Conservation (phyloP, 2,113 vertebrate species). For the Dascyllus trimaculatus region DNA sequence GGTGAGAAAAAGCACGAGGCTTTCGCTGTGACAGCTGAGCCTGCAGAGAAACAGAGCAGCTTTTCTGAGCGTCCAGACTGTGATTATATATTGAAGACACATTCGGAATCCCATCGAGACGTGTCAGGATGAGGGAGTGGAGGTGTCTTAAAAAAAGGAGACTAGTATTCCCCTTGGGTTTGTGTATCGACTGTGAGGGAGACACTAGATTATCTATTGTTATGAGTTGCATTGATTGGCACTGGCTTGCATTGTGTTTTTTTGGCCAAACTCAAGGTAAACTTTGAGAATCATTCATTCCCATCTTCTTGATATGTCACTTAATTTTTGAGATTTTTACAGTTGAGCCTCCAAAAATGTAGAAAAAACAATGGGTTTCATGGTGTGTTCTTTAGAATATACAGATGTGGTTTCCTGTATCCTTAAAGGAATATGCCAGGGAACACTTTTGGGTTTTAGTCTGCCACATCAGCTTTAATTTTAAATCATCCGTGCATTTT, state of each 20-base stretch:
- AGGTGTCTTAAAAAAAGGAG: constrained; percentile 38
- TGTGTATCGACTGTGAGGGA: constrained; percentile 46
- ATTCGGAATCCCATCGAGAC: constrained; percentile 48
- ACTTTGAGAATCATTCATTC: not conserved
- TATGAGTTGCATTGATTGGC: constrained; percentile 26
- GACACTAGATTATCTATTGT: constrained; percentile 40
- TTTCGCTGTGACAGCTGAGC: constrained; percentile 40
- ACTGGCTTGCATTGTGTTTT: constrained; percentile 24
- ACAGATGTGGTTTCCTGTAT: constrained; percentile 53
- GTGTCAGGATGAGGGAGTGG: constrained; percentile 27
- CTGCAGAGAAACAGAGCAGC: constrained; percentile 22
- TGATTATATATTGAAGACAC: constrained; percentile 24
- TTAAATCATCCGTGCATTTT: constrained; percentile 40
- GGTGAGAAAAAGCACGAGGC: constrained; percentile 6
- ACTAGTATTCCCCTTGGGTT: constrained; percentile 40
- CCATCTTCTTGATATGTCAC: not conserved
- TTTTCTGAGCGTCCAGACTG: constrained; percentile 3
- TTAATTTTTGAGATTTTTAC: not conserved
- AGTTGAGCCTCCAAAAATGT: not conserved
- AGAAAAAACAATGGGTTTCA: no score
- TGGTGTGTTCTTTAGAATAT: constrained; percentile 25
- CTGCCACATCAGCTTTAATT: constrained; percentile 35
- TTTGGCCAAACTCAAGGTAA: constrained; percentile 9
- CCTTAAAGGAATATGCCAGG: constrained; percentile 22
- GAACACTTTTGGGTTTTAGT: constrained; percentile 24